Base-by-base conservation (phyloP, 2,888 invertebrate species). In the Biston stratarius region DNA sequence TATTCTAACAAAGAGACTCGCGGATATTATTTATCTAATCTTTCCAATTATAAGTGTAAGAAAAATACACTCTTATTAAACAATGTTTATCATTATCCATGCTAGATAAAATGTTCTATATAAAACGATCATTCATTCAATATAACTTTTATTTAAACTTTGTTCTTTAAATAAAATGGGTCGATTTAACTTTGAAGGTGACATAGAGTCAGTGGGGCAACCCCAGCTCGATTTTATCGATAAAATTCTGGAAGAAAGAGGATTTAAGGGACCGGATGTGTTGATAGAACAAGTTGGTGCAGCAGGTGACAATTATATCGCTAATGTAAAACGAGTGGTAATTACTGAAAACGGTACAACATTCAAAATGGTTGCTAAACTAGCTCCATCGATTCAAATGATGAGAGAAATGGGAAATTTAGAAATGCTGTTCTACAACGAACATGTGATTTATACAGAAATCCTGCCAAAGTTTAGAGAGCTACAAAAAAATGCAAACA, bases 351-450 rank as follows among this genome's bases (percentile, higher is more conserved):
- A 78, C 66, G 80, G 76, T 5, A 24, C 72, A 14, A 66, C 69
- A 6, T 78, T 83, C 57, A 81, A 77, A 53, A 83, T 89, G 72
- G 75, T 89, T 8, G 86, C 80, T 0, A 89, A 89, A 74, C 72
- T 87, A n/a, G 86, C 88, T 7, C 80, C 85, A 0, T 34, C 69
- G 0, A 5, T 52, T 0, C 80, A 80, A 68, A 34, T 53, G n/a
- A 0, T 76, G 10, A 75, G 85, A 36, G 6, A 51, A 11, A 60
- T 53, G 14, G 70, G 75, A 52, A 77, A 77, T 36, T 67, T 71
- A 14, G 59, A 5, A 8, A 0, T 67, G 3, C 3, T 80, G 9
- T 86, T 85, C 52, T 73, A 45, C 2, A 88, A 87, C 55, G 88
- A 89, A 72, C 74, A 72, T 6, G 38, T 76, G 0, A 77, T 86